Conservation (phyloP, 2,888 invertebrate species). For the Leucophenga montana region DNA sequence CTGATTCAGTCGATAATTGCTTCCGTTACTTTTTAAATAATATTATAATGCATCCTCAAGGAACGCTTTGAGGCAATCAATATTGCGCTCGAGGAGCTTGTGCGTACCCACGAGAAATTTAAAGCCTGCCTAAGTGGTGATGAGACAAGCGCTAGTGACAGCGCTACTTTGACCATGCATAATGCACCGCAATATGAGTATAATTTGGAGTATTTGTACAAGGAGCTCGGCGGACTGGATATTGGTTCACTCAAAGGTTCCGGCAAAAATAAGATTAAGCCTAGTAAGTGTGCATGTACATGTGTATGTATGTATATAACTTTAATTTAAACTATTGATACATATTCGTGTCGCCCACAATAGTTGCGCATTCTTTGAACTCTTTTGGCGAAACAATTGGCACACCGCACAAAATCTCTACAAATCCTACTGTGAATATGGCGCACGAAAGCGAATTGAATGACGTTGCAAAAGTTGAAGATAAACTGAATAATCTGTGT, state of each 20-base stretch:
- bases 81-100: constrained; percentile 54
- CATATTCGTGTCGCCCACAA: neutral
- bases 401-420: constrained; percentile 33
- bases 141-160: neutral
- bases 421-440: constrained; percentile 49
- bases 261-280: constrained; percentile 51
- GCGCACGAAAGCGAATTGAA: constrained; percentile 63
- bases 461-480: constrained; percentile 67
- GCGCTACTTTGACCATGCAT: constrained; percentile 5
- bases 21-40: too few relatives aligned
- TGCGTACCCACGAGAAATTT: constrained; percentile 60
- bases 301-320: neutral
- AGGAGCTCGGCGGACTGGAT: constrained; percentile 56
- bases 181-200: constrained; percentile 53
- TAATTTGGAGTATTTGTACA: constrained; percentile 59
- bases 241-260: constrained; percentile 50
- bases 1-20: too few relatives aligned
- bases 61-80: constrained; percentile 69
- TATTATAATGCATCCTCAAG: constrained; percentile 35
- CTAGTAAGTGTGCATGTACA: constrained; percentile 49
- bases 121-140: constrained; percentile 47
- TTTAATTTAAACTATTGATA: neutral
- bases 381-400: constrained; percentile 58
- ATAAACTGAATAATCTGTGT: constrained; percentile 70
- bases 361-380: constrained; percentile 59